A percentile compares a stretch with the other conserved stretches of the same genome.
phyloP scores from a whole-genome alignment of 2,888 invertebrate genomes.

The Polyommatus iphigenia region DNA sequence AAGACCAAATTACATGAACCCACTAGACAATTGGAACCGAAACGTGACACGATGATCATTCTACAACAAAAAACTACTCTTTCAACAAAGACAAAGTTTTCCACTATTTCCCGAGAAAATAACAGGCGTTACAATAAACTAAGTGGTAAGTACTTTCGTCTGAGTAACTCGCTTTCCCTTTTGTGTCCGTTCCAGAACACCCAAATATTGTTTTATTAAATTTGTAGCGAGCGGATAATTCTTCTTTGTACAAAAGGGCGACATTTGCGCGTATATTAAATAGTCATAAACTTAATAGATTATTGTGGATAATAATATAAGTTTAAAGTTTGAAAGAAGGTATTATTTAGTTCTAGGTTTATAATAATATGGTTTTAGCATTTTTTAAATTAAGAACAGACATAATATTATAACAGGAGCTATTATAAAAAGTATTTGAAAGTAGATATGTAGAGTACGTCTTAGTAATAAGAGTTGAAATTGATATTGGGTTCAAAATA shows the following conservation, averaged over 20 bases:
- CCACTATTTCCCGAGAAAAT: background rate
- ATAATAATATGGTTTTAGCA: too few relatives aligned
- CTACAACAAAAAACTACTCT: constrained; percentile 11
- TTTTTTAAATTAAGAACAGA: too few relatives aligned
- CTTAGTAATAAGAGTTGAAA: too few relatives aligned
- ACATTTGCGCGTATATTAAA: background rate
- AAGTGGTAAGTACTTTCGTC: constrained; percentile 14
- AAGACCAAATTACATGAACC: too few relatives aligned
- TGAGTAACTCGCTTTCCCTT: constrained; percentile 21
- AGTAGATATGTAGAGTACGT: too few relatives aligned
- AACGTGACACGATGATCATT: background rate
- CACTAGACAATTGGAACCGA: too few relatives aligned
- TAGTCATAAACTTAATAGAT: background rate
- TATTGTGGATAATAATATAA: too few relatives aligned
- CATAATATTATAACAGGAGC: too few relatives aligned
- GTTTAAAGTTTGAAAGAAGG: too few relatives aligned
- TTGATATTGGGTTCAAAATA: too few relatives aligned
- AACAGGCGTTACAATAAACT: constrained; percentile 17
- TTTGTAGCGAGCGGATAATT: constrained; percentile 6
- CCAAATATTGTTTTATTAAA: constrained; percentile 25
- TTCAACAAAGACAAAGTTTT: constrained; percentile 10
- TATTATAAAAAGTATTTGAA: too few relatives aligned
- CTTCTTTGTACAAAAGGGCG: background rate
- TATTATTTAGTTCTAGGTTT: too few relatives aligned
- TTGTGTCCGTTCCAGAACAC: constrained; percentile 9